Evolutionary conservation across 1,140 invertebrate species (phyloP).

Genomic region (Ceratina calcarata): DNA sequence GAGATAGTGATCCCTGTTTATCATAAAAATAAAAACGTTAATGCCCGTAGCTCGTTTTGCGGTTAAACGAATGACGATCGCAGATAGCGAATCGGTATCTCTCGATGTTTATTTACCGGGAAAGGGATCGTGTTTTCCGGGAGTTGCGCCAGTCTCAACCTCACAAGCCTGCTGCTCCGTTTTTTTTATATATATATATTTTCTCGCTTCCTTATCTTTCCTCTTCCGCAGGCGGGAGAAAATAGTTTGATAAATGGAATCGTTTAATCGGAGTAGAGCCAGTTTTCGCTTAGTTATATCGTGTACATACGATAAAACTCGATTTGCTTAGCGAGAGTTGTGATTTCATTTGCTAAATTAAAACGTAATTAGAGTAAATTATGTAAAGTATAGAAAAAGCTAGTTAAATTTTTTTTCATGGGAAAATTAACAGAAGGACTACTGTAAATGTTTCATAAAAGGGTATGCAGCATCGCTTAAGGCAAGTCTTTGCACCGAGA

Average conservation of each 20-base stretch:
- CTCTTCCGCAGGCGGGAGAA: not conserved
- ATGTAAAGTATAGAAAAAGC: too few relatives aligned
- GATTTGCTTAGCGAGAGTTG: not conserved
- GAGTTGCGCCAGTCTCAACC: not conserved
- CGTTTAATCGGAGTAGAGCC: constrained; percentile 19
- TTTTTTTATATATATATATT: not conserved
- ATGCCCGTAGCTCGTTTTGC: constrained; percentile 2
- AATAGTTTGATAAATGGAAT: constrained; percentile 23
- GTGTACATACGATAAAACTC: not conserved
- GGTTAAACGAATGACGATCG: constrained; percentile 38
- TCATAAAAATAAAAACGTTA: constrained; percentile 28
- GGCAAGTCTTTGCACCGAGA: not conserved
- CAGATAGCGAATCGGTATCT: constrained; percentile 43
- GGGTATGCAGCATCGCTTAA: too few relatives aligned
- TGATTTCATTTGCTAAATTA: constrained; percentile 7
- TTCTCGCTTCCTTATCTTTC: too few relatives aligned
- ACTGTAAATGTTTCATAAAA: too few relatives aligned
- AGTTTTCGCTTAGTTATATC: constrained; percentile 12
- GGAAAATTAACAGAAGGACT: too few relatives aligned
- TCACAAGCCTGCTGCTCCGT: too few relatives aligned
- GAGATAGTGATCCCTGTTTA: constrained; percentile 27
- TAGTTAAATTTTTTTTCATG: too few relatives aligned
- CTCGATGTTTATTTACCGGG: constrained; percentile 36
- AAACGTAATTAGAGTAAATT: too few relatives aligned
- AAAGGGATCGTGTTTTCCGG: constrained; percentile 19